A percentile compares a stretch with the other conserved stretches of the same genome.
Evolutionary conservation across 2,113 vertebrate species (phyloP).

Genomic region (Toxotes jaculatrix): DNA sequence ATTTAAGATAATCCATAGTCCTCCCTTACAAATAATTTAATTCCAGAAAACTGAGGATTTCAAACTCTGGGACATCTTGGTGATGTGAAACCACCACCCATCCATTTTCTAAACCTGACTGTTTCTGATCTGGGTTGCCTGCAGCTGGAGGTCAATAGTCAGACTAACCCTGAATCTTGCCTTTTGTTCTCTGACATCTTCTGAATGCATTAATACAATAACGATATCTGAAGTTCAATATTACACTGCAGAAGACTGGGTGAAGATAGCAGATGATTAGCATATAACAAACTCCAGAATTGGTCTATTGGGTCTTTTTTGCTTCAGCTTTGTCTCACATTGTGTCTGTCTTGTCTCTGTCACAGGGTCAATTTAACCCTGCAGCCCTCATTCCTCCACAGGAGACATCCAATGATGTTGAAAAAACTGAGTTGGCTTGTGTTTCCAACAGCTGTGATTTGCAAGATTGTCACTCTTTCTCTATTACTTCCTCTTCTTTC

Average conservation of each 20-base stretch:
- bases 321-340: neutral
- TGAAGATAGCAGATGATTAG: neutral
- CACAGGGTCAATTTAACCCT: conserved; percentile 3
- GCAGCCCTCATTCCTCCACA: conserved; percentile 33
- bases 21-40: neutral
- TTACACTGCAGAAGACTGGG: neutral
- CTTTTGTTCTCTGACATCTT: neutral
- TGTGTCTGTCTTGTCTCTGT: neutral
- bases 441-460: conserved; percentile 60
- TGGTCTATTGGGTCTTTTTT: neutral
- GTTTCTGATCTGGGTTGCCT: conserved; percentile 8
- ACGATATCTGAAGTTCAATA: conserved; percentile 5
- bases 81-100: conserved; percentile 6
- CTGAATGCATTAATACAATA: conserved; percentile 8
- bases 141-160: conserved; percentile 8
- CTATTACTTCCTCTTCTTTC: neutral
- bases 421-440: conserved; percentile 12
- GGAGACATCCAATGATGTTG: conserved; percentile 56
- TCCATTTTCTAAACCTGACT: conserved; percentile 20
- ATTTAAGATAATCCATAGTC: neutral
- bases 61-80: conserved; percentile 14
- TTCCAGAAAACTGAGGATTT: conserved; percentile 6
- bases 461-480: conserved; percentile 16
- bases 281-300: neutral
- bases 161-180: neutral